Base-by-base conservation (phyloP, 2,888 invertebrate genomes). In the Cordylochernes scorpioides region DNA sequence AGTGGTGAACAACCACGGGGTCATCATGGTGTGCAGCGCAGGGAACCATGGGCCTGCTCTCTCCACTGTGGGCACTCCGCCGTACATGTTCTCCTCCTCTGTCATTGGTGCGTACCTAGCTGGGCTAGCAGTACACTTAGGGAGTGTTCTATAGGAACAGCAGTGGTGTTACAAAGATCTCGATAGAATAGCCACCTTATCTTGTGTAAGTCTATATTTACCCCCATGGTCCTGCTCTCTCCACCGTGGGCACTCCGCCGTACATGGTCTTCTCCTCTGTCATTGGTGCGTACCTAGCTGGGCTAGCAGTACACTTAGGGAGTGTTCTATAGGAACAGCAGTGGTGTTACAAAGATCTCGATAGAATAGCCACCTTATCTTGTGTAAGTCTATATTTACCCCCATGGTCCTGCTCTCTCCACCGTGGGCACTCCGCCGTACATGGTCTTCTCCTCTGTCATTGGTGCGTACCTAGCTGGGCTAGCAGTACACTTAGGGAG, bases 11-110 rank as follows among this genome's bases (percentile, higher is more conserved):
- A 77, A 82, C 48, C 74, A 84, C 57, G 75, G 75, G 16, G 71
- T 84, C 2, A 67, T 77, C 28, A 91, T 84, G 75, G 72, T 91
- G 27, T 72, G 73, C 25, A 82, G 86, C 13, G 91, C 78, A 32
- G 91, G 91, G 15, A 97, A 97, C 60, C 71, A 75, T 55, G 86
- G 86, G 1, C 86, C 86, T 6, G 82, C 78, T 30, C 63, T 94
- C 16, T 71, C 73, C 47, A 91, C 94, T 0, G 71, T 86, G 30
- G 86, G 88, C 38, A 55, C 60, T 6, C 64, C 64, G 5, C 51
- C 57, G 44, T 58, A 58, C 42, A 74, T 82, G 45, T 65, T 68
- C 45, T 71, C 78, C 36, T 70, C 69, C 41, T 67, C 68, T 39
- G 64, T 84, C 32, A 77, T 86, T 40, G 80, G 82, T 68, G 46